phyloP scores from a whole-genome alignment of 2,797 vertebrate genomes.

The Dallia pectoralis region DNA sequence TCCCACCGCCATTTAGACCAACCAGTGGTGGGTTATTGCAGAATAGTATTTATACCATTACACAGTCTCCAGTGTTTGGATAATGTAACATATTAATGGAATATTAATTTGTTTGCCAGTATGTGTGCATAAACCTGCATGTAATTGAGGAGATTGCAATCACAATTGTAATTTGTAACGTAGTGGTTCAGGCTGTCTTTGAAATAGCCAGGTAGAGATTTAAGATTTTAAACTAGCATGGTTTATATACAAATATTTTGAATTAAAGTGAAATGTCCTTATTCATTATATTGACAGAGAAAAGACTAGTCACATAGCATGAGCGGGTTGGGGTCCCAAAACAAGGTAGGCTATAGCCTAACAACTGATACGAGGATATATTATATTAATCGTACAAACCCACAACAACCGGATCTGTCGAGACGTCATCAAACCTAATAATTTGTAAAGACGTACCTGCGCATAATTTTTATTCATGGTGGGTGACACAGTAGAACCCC shows the following conservation, averaged over 20 bases:
- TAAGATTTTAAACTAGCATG: neutral
- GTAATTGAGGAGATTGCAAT: too few species aligned
- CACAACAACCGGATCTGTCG: neutral
- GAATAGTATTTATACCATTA: neutral
- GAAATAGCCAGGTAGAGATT: neutral
- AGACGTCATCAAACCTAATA: neutral
- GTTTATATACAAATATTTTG: neutral
- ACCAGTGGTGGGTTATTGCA: rapidly evolving
- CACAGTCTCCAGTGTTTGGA: neutral
- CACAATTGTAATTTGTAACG: too few species aligned
- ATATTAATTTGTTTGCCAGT: neutral
- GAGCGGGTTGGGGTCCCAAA: neutral
- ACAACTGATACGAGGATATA: neutral
- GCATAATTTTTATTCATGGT: neutral
- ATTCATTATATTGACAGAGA: neutral
- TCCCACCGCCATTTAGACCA: slow-evolving; percentile 57
- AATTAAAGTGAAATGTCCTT: too few species aligned
- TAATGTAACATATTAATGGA: neutral
- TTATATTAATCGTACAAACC: neutral
- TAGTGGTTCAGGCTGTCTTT: neutral
- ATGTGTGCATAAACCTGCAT: neutral
- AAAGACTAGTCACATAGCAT: neutral
- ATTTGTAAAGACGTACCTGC: neutral
- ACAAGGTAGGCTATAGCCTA: too few species aligned
- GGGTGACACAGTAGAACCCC: neutral